Evolutionary conservation across 2,113 vertebrate species (phyloP).

Genomic region (Centropus bengalensis): DNA sequence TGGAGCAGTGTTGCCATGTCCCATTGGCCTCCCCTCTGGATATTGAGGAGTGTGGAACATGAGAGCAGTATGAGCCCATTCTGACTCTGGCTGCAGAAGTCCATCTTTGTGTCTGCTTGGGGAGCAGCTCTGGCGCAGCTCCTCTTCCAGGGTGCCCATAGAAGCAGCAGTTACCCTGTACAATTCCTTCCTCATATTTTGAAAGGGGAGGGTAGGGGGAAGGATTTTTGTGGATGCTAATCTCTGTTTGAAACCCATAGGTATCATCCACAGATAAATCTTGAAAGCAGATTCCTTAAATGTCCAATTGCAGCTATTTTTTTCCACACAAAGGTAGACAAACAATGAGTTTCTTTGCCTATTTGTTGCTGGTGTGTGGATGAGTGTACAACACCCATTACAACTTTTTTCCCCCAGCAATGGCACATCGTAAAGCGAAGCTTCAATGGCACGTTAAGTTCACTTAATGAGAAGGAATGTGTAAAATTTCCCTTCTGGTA

Average conservation of each 20-base stretch:
- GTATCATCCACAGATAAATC: neutral
- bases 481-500: neutral
- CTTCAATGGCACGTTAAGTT: neutral
- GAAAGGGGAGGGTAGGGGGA: neutral
- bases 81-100: neutral
- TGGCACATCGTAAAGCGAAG: neutral
- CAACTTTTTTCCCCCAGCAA: neutral
- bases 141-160: neutral
- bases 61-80: neutral
- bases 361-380: neutral
- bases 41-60: neutral
- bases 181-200: neutral
- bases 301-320: neutral
- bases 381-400: neutral
- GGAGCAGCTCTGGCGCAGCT: neutral
- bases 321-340: neutral
- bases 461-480: neutral
- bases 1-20: neutral
- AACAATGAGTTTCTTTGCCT: neutral
- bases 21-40: fast-evolving
- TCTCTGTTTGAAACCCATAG: neutral
- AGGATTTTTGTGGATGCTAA: neutral
- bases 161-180: neutral
- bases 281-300: neutral
- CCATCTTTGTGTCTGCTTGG: neutral